These are phyloP conservation scores for Porites lutea DNA, from an alignment of 64 coral and sea anemone genomes.

Conservation along the genomic window DNA sequence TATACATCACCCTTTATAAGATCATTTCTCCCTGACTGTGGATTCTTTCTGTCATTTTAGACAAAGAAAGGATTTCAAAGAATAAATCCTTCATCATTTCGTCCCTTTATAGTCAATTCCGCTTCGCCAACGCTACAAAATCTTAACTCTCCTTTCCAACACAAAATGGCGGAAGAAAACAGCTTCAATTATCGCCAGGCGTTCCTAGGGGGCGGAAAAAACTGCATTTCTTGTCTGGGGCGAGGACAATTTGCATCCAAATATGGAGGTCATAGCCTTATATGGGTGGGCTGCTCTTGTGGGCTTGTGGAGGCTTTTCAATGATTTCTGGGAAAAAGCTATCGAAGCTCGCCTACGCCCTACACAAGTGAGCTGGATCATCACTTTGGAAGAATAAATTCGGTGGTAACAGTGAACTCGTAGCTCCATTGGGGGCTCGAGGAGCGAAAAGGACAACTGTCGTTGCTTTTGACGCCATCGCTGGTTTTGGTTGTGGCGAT, in stretches of 20 bases:
- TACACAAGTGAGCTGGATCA: constrained; percentile 77
- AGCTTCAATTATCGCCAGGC: constrained; percentile 50
- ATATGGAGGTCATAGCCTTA: constrained; percentile 75
- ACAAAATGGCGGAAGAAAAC: constrained; percentile 58
- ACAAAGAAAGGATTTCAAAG: not conserved
- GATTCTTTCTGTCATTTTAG: not conserved
- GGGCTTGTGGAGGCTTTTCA: constrained; percentile 77
- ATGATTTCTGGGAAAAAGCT: constrained; percentile 46
- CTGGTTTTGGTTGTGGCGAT: constrained; percentile 77
- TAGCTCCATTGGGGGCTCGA: constrained; percentile 89
- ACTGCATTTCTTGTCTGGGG: not conserved
- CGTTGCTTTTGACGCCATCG: constrained; percentile 79
- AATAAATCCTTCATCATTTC: not conserved
- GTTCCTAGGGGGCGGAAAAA: constrained; percentile 43
- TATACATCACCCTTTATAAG: not conserved
- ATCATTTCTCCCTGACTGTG: not conserved
- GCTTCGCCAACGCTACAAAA: constrained; percentile 1
- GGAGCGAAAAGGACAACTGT: constrained; percentile 76
- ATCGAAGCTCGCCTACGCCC: constrained; percentile 83
- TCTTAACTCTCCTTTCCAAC: not conserved
- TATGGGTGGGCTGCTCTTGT: constrained; percentile 77
- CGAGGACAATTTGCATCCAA: constrained; percentile 58
- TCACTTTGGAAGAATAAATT: constrained; percentile 95
- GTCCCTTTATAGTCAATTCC: not conserved
- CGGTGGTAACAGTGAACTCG: constrained; percentile 78